Percentiles rank a stretch among this genome's conserved stretches.
Evolutionary conservation across 2,888 invertebrate species (phyloP).

Genomic region (Isoperla grammatica): DNA sequence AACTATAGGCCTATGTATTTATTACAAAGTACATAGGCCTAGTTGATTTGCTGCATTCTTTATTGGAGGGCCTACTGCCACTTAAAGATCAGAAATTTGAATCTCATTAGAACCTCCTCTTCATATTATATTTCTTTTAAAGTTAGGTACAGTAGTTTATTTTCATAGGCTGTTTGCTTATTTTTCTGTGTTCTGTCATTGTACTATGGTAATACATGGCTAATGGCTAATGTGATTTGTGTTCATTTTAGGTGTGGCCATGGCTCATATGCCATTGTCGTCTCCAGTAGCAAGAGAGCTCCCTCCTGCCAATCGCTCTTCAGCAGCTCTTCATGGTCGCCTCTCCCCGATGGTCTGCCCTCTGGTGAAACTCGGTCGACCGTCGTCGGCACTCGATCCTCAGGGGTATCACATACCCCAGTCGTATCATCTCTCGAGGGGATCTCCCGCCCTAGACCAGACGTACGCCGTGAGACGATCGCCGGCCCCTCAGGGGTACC

Average conservation of each 20-base stretch:
- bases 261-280: slow-evolving; percentile 12
- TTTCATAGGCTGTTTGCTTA: no score
- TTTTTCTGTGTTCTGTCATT: no score
- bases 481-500: slow-evolving; percentile 22
- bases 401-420: slow-evolving; percentile 26
- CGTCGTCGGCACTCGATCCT: slow-evolving; percentile 42
- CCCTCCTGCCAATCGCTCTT: slow-evolving; percentile 12
- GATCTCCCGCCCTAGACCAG: slow-evolving; percentile 26
- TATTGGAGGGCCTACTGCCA: no score
- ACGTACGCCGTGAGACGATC: slow-evolving; percentile 31
- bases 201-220: no score
- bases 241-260: neutral
- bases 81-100: no score
- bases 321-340: slow-evolving; percentile 36
- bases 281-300: slow-evolving; percentile 8
- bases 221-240: no score
- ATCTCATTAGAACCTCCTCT: no score
- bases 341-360: slow-evolving; percentile 53
- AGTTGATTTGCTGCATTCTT: no score
- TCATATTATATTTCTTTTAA: no score
- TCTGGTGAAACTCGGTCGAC: slow-evolving; percentile 53
- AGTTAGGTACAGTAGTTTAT: no score
- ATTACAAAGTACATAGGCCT: no score
- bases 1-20: no score
- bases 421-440: slow-evolving; percentile 25